phyloP scores from a whole-genome alignment of 2,888 invertebrate genomes.

The Drosophila neotestacea region DNA sequence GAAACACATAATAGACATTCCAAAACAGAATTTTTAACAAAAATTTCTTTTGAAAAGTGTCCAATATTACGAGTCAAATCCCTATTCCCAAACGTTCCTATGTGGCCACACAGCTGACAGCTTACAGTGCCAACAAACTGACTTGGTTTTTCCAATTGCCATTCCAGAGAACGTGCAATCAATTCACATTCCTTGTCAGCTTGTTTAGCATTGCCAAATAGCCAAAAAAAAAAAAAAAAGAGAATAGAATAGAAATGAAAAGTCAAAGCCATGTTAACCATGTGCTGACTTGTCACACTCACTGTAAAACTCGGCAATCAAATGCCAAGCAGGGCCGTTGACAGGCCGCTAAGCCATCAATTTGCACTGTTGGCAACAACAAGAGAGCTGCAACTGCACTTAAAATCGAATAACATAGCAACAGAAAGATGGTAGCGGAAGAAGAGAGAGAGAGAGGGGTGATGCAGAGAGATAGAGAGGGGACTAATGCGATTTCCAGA shows the following conservation, averaged over 20 bases:
- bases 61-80: slow-evolving; percentile 19
- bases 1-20: neutral
- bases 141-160: slow-evolving; percentile 21
- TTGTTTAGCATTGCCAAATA: slow-evolving; percentile 43
- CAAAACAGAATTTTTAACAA: neutral
- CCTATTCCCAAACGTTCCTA: slow-evolving; percentile 26
- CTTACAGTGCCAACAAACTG: slow-evolving; percentile 8
- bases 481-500: slow-evolving; percentile 75
- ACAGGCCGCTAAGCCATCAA: slow-evolving; percentile 71
- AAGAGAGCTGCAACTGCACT: slow-evolving; percentile 32
- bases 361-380: slow-evolving; percentile 62
- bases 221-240: neutral
- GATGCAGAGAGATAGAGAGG: neutral
- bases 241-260: neutral
- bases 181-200: slow-evolving; percentile 27
- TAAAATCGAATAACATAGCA: slow-evolving; percentile 53
- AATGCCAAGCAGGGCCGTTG: slow-evolving; percentile 44
- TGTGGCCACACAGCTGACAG: slow-evolving; percentile 9
- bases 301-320: slow-evolving; percentile 51
- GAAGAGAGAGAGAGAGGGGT: neutral
- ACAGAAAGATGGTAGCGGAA: neutral
- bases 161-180: slow-evolving; percentile 43
- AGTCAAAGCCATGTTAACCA: slow-evolving; percentile 21
- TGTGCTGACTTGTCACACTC: slow-evolving; percentile 25
- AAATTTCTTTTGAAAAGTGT: slow-evolving; percentile 1